Conservation (phyloP, 2,113 vertebrate genomes). For the Ellobius talpinus region DNA sequence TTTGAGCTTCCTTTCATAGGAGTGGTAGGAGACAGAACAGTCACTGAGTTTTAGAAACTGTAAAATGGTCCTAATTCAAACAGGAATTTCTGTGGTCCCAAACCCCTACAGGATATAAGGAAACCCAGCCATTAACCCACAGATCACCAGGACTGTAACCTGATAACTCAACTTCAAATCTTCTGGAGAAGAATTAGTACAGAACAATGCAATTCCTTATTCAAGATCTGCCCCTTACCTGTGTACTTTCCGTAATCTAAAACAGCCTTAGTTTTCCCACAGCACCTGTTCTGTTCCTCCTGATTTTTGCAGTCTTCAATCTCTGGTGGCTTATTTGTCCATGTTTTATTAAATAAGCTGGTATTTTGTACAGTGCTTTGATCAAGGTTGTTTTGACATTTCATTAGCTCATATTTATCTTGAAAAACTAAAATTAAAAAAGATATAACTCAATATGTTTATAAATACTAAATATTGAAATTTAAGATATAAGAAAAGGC, state of each 20-base stretch:
- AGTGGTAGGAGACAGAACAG: background rate
- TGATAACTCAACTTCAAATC: background rate
- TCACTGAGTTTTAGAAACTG: background rate
- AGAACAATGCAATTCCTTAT: background rate
- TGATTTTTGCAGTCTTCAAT: no score
- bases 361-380: background rate
- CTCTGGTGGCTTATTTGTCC: no score
- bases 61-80: background rate
- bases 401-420: conserved; percentile 49
- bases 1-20: background rate
- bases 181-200: background rate
- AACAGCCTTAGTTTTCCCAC: background rate
- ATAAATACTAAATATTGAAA: background rate
- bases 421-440: conserved; percentile 67
- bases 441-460: background rate
- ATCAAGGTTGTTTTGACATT: background rate
- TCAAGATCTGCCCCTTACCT: no score
- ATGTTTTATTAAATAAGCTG: background rate
- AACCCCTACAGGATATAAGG: background rate
- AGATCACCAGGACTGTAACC: background rate
- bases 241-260: background rate
- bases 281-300: no score
- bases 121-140: background rate
- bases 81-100: fast-evolving
- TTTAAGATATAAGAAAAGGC: background rate